Percentiles rank a stretch among this genome's conserved stretches.
phyloP scores from a whole-genome alignment of 2,888 invertebrate genomes.

The Cosmorhoe ocellata region DNA sequence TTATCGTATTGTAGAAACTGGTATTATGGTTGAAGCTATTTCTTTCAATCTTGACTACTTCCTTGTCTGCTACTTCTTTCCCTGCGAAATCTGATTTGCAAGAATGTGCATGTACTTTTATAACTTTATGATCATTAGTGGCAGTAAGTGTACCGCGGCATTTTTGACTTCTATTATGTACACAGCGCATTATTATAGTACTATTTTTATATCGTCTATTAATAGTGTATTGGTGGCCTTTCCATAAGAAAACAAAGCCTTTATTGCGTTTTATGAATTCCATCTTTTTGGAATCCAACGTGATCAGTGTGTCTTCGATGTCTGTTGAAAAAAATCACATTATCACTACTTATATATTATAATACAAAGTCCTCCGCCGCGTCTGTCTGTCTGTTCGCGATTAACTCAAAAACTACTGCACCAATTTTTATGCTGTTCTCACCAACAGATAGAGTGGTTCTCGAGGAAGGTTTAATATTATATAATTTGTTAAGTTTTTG shows the following conservation, averaged over 20 bases:
- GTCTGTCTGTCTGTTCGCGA: too few species aligned
- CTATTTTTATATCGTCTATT: conserved; percentile 3
- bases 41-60: conserved; percentile 3
- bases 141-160: conserved; percentile 4
- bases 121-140: not conserved
- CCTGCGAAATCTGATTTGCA: conserved; percentile 8
- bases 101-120: conserved; percentile 4
- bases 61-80: conserved; percentile 9
- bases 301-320: not conserved
- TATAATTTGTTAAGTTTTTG: too few species aligned
- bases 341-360: too few species aligned
- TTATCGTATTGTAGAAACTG: conserved; percentile 1
- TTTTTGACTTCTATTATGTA: not conserved
- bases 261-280: not conserved
- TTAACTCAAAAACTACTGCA: too few species aligned
- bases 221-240: conserved; percentile 4
- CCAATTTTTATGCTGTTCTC: too few species aligned
- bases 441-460: too few species aligned
- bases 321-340: too few species aligned
- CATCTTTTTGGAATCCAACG: not conserved
- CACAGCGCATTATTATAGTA: not conserved
- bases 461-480: too few species aligned
- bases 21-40: not conserved
- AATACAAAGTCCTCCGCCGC: too few species aligned
- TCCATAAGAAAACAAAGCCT: conserved; percentile 3